A percentile compares a stretch with the other conserved stretches of the same genome.
phyloP scores from a whole-genome alignment of 2,113 vertebrate genomes.

The Pluvialis apricaria region DNA sequence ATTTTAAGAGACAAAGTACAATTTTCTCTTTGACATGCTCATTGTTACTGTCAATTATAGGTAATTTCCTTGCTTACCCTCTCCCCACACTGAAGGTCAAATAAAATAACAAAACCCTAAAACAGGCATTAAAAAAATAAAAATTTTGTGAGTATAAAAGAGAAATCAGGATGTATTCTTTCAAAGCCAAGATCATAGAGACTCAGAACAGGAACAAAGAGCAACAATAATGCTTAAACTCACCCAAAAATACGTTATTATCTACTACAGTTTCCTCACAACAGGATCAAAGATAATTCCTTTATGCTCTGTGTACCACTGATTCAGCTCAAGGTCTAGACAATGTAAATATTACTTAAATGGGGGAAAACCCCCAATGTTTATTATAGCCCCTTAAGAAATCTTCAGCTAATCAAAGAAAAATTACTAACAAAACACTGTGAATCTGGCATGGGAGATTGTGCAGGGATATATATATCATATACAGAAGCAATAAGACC shows the following conservation, averaged over 20 bases:
- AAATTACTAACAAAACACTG: not conserved
- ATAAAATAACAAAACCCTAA: not conserved
- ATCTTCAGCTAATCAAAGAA: not conserved
- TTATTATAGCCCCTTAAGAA: not conserved
- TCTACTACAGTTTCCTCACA: not conserved
- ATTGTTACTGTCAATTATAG: not conserved
- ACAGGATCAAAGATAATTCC: not conserved
- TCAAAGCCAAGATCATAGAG: not conserved
- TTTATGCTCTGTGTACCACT: not conserved
- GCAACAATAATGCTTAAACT: not conserved
- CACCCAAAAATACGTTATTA: not conserved
- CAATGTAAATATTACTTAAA: not conserved
- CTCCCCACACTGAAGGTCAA: not conserved
- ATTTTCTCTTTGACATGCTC: not conserved
- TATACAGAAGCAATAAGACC: not conserved
- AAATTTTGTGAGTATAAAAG: not conserved
- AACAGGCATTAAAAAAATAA: not conserved
- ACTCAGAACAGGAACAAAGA: not conserved
- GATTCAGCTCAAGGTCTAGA: not conserved
- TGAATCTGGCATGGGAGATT: not conserved
- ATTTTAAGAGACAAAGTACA: not conserved
- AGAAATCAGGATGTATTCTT: not conserved
- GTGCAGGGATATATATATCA: not conserved
- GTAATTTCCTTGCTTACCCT: not conserved
- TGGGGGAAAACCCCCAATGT: not conserved